Base-by-base conservation (phyloP, 1,140 invertebrate species). In the Drosophila sechellia region DNA sequence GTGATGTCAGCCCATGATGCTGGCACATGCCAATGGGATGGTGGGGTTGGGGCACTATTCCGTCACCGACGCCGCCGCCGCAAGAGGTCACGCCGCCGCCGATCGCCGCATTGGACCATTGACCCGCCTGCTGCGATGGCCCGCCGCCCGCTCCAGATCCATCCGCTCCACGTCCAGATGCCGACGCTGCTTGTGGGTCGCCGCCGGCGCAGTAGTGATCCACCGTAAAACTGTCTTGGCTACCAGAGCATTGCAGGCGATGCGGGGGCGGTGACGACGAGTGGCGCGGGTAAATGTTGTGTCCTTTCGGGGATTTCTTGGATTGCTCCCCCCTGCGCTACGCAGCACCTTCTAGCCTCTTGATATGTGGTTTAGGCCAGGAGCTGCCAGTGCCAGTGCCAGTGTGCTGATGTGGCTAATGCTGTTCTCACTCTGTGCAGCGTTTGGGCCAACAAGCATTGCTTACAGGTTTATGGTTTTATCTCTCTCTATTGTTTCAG, bases 221-320 rank as follows among this genome's bases (percentile, higher is more conserved):
- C 90, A 92, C 90, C 90, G 91, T 91, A 92, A 92, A 92, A 92
- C 92, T 92, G 72, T 92, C 92, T 92, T 92, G 91, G 91, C 92
- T 92, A 92, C 92, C 92, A 92, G 92, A 92, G 85, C 92, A 92
- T 92, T 92, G 92, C 81, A 92, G 85, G 80, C 92, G 90, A 84
- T 92, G 91, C 79, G 86, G 90, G 91, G 91, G 86, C 77, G 92
- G 91, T 84, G 91, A 76, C 71, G 92, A 92, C 65, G 90, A 90
- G 80, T 92, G 92, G 64, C 92, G 86, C 71, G 91, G 92, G 66
- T 92, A 92, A 92, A 92, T 92, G 84, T 91, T 92, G 83, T 83
- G 57, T 61, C 64, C 46, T 64, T 20, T 35, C 35, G 49, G 55
- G 59, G 64, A 59, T 50, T 55, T 31, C 53, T 56, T 20, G 31